Conservation (phyloP, 1,140 invertebrate species). For the Planococcus citri region DNA sequence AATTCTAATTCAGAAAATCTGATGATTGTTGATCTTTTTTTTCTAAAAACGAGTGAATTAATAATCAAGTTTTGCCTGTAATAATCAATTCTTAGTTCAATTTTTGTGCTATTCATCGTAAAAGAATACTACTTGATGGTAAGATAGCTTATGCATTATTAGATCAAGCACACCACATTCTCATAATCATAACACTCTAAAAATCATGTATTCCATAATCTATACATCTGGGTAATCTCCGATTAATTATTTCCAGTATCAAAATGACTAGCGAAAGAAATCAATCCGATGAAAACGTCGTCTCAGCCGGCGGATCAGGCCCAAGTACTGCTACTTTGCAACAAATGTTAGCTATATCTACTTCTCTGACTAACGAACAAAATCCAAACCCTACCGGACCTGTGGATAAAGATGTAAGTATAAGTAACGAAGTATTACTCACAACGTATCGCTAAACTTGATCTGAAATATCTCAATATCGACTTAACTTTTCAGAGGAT, state of each 20-base stretch:
- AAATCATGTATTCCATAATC: no score
- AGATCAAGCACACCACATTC: no score
- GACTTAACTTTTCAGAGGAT: background rate
- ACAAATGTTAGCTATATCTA: constrained; percentile 4
- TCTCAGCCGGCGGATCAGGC: background rate
- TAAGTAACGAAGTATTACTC: background rate
- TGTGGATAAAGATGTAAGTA: constrained; percentile 9
- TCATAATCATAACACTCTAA: no score
- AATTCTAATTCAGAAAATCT: no score
- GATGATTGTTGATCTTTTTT: no score
- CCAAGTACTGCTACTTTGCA: background rate
- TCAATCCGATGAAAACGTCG: background rate
- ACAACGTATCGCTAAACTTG: no score
- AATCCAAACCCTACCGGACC: background rate
- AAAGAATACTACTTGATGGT: background rate
- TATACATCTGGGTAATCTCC: background rate
- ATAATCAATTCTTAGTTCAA: no score
- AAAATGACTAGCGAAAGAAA: background rate
- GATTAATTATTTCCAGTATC: background rate
- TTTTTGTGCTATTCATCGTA: no score
- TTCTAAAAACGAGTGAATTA: no score
- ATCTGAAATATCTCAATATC: background rate
- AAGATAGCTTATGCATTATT: no score
- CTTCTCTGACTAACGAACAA: background rate
- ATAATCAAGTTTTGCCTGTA: no score